Base-by-base conservation (phyloP, 2,888 invertebrate species). In the Dolichomitus sp. region DNA sequence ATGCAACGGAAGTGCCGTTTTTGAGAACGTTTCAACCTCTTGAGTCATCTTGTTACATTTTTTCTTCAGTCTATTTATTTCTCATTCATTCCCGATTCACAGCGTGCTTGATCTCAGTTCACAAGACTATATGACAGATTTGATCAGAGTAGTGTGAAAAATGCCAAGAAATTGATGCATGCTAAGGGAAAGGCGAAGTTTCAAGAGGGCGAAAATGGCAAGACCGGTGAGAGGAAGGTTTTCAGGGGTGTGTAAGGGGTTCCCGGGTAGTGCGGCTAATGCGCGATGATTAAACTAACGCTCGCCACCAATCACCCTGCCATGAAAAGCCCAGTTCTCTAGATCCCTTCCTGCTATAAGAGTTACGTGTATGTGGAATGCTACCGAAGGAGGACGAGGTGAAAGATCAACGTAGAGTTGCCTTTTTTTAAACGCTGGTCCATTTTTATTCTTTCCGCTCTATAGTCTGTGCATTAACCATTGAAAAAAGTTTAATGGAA, bases 221-320 rank as follows among this genome's bases (percentile, higher is more conserved):
- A 78, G 75, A 79, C 54, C 66, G 45, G 42, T 52, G 70, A 76
- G 77, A 57, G 59, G 72, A 65, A 85, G 81, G 79, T 83, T 85
- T 83, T 83, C 69, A 23, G 50, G 65, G 69, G 70, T 48, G 65
- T 83, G 80, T 57, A 68, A 73, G 65, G 54, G 73, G 69, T 70
- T 54, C 45, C 52, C 70, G 83, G 76, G 70, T 76, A 74, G 79
- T 77, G 80, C 83, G 90, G 93, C 92, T 93, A 93, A 93, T 93
- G 93, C 92, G 93, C 89, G 93, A 93, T 93, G 93, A 93, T 93
- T 93, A 93, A 93, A 93, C 92, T 93, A 93, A 93, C 93, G 92
- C 90, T 87, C 89, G 87, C 92, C 90, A 93, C 93, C 92, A 89
- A 93, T 93, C 93, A 93, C 91, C 89, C 92, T 88, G 92, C 90